Percentiles rank a stretch among this genome's conserved stretches.
phyloP scores from a whole-genome alignment of 2,113 vertebrate genomes.

The Origma solitaria region DNA sequence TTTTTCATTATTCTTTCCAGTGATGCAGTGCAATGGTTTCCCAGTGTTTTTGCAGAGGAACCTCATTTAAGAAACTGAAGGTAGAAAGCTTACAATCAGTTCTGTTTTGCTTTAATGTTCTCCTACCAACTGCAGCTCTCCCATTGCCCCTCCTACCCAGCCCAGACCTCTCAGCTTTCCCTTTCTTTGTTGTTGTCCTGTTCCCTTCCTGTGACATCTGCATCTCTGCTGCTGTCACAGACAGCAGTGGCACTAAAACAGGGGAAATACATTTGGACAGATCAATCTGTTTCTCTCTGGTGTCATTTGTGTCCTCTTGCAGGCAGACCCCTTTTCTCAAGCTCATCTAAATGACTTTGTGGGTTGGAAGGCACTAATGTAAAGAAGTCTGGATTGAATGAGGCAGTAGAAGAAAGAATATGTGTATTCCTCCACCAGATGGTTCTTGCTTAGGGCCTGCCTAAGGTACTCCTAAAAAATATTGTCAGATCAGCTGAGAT shows the following conservation, averaged over 20 bases:
- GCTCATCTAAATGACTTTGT: neutral
- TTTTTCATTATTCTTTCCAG: neutral
- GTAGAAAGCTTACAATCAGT: neutral
- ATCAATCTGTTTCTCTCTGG: neutral
- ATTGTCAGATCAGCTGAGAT: neutral
- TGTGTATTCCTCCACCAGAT: neutral
- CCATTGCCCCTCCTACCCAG: neutral
- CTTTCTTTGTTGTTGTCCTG: neutral
- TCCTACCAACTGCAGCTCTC: neutral
- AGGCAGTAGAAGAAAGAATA: neutral
- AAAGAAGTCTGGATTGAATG: neutral
- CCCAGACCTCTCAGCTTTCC: neutral
- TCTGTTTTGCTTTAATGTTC: neutral
- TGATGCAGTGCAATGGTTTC: neutral
- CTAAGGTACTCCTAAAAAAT: neutral
- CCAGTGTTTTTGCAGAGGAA: neutral
- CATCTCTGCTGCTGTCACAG: neutral
- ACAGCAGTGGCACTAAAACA: neutral
- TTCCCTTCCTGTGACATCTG: neutral
- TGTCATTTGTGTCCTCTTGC: neutral
- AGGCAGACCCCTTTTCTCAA: neutral
- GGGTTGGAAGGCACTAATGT: neutral
- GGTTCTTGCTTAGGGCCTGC: neutral
- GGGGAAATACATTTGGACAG: neutral
- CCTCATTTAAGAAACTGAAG: neutral